A percentile compares a stretch with the other conserved stretches of the same genome.
Evolutionary conservation across 2,888 invertebrate species (phyloP).

Genomic region (Odontothrips loti): DNA sequence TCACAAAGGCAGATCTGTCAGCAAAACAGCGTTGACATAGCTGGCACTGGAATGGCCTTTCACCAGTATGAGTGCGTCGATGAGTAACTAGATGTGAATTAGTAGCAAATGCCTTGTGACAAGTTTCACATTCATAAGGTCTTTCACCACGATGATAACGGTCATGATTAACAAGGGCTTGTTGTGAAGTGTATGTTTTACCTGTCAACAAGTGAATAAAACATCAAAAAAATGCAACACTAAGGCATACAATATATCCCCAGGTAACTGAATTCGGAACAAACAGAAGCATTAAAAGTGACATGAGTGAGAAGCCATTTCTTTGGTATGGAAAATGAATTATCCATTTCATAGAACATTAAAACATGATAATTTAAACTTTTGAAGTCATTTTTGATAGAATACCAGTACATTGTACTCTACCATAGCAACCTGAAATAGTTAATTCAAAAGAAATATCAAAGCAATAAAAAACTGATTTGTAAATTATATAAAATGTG

Average conservation of each 20-base stretch:
- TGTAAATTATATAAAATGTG: too few relatives aligned
- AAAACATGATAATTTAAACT: too few relatives aligned
- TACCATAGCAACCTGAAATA: too few relatives aligned
- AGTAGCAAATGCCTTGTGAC: conserved; percentile 38
- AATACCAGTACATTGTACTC: too few relatives aligned
- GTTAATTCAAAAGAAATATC: too few relatives aligned
- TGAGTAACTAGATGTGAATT: conserved; percentile 38
- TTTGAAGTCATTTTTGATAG: too few relatives aligned
- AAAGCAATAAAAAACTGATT: too few relatives aligned
- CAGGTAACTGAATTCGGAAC: too few relatives aligned
- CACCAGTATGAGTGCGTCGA: conserved; percentile 37
- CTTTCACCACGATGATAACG: conserved; percentile 36
- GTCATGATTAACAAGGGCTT: conserved; percentile 36
- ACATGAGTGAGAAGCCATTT: too few relatives aligned
- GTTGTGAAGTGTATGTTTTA: conserved; percentile 35
- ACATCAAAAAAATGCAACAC: background rate
- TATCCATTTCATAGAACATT: too few relatives aligned
- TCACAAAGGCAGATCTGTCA: conserved; percentile 38
- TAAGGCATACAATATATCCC: background rate
- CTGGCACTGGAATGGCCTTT: conserved; percentile 37
- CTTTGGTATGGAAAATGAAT: too few relatives aligned
- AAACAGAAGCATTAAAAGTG: too few relatives aligned
- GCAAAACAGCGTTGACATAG: conserved; percentile 37
- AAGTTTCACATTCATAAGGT: conserved; percentile 37
- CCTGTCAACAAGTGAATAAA: background rate